Conservation (phyloP, 2,888 invertebrate genomes). For the Galerucella nymphaeae region DNA sequence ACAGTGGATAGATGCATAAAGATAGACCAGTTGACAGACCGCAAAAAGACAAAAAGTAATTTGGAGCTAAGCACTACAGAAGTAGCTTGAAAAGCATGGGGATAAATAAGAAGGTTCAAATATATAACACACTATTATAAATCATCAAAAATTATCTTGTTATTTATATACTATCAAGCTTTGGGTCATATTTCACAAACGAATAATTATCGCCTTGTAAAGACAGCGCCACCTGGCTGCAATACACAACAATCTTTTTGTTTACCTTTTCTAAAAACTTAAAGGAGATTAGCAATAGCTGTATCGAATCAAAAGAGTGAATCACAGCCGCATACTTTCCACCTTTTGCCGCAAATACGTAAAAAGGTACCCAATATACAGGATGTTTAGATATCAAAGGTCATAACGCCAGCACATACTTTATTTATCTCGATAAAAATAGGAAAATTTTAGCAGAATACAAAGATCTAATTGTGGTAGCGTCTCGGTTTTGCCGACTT, state of each 20-base stretch:
- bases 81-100: no score
- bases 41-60: no score
- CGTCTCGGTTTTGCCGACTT: neutral
- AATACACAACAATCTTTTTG: constrained; percentile 9
- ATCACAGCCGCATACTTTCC: constrained; percentile 33
- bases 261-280: constrained; percentile 12
- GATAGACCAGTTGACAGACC: no score
- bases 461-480: neutral
- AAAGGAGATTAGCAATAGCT: neutral
- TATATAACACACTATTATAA: no score
- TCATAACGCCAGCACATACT: neutral
- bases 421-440: neutral
- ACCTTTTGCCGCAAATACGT: constrained; percentile 38
- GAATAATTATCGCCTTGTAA: neutral
- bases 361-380: constrained; percentile 6
- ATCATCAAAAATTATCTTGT: neutral
- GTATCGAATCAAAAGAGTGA: constrained; percentile 23
- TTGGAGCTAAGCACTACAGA: no score
- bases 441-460: neutral
- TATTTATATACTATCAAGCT: neutral
- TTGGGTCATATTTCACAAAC: neutral
- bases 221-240: constrained; percentile 5
- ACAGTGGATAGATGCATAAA: no score
- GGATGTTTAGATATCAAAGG: constrained; percentile 5
- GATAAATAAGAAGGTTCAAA: no score